Base-by-base conservation (phyloP, 2,797 vertebrate species). In the Oreochromis mossambicus region DNA sequence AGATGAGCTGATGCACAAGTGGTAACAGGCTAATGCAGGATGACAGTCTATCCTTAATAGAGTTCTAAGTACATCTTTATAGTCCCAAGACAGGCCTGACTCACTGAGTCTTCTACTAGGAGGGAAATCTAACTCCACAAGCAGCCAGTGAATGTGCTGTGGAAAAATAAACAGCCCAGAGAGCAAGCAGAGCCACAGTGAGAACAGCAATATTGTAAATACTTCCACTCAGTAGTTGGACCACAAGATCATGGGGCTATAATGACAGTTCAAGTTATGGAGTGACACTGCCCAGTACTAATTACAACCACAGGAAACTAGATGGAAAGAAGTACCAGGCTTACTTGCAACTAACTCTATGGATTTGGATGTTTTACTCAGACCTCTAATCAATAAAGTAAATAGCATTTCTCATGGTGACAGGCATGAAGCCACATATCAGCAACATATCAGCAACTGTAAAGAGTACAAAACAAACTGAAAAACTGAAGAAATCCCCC, bases 131-230 rank as follows among this genome's bases (percentile, higher is more conserved):
- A 92, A 94, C 91, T 86, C 89, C 73, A 78, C 73, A 81, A 89
- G 88, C 87, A 90, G 87, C 79, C 87, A 4, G 81, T 77, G 82
- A 94, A 92, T 85, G 92, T 80, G 83, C 89, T 79, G 85, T 90
- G 91, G 89, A 94, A 94, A 94, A 94, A 91, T 90, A 91, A 94
- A 93, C 82, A 81, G 38, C 87, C 82, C 85, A 26, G 76, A 83
- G 85, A 85, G 85, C 77, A 73, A 79, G 78, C 76, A 66, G 86
- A 91, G 92, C 86, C 82, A 56, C 82, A 75, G 90, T 85, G 84
- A 91, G 90, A 91, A 89, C 83, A 91, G 86, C 70, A 81, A 80
- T 70, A 92, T 91, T 88, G 91, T 92, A 92, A 93, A 94, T 93
- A 87, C 86, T 85, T 83, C 80, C 84, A 85, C 75, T 90, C 79